Evolutionary conservation across 2,888 invertebrate genomes (phyloP).

Genomic region (Chromoteleia sp.): DNA sequence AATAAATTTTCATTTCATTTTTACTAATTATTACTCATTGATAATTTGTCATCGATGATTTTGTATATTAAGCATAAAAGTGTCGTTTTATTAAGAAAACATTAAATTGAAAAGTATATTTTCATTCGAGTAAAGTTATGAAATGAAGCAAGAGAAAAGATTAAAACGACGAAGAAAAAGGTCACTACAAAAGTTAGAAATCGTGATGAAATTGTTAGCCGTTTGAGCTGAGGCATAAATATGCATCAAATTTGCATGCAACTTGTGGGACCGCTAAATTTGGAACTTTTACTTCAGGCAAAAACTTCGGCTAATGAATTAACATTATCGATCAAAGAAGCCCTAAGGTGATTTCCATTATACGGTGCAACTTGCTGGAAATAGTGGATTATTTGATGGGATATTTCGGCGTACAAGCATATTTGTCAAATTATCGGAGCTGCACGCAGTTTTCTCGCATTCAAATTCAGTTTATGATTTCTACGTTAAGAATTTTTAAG

Average conservation of each 20-base stretch:
- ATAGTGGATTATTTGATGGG: constrained; percentile 42
- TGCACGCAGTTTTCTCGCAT: constrained; percentile 14
- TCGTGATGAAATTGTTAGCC: not conserved
- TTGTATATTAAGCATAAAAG: too few species aligned
- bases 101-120: too few species aligned
- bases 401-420: constrained; percentile 39
- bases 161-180: too few species aligned
- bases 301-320: constrained; percentile 55
- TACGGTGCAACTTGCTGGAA: constrained; percentile 40
- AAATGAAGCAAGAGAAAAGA: too few species aligned
- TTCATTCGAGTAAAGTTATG: too few species aligned
- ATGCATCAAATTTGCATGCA: constrained; percentile 35
- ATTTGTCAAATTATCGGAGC: constrained; percentile 42
- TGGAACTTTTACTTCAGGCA: constrained; percentile 21
- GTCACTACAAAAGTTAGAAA: too few species aligned
- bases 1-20: too few species aligned
- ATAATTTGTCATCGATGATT: too few species aligned
- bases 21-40: too few species aligned
- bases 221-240: constrained; percentile 9
- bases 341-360: constrained; percentile 54
- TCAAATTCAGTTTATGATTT: constrained; percentile 47
- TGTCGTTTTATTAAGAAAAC: too few species aligned
- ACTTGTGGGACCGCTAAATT: constrained; percentile 38
- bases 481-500: constrained; percentile 6
- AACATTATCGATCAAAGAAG: constrained; percentile 63